phyloP scores from a whole-genome alignment of 2,797 vertebrate genomes.

The Silurus lanzhouensis region DNA sequence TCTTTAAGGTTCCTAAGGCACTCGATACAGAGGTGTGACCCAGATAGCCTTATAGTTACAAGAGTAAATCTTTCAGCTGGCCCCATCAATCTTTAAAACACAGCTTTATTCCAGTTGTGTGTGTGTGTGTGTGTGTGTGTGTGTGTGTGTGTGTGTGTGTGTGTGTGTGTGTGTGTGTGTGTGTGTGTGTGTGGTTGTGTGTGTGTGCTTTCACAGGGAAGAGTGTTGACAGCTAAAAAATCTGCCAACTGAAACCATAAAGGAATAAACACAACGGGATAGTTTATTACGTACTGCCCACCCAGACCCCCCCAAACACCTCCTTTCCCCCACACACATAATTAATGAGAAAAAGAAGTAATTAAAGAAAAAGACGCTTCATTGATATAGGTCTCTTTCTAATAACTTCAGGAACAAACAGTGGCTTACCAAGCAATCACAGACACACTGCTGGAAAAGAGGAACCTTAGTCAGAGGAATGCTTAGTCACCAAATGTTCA shows the following conservation, averaged over 20 bases:
- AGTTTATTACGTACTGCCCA: constrained; percentile 31
- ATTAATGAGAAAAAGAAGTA: background rate
- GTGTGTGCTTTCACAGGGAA: constrained; percentile 23
- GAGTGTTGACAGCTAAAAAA: constrained; percentile 36
- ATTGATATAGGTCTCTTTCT: background rate
- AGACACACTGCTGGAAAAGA: too few species aligned
- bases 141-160: constrained; percentile 29
- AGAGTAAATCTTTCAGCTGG: constrained; percentile 23
- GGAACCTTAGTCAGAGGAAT: too few species aligned
- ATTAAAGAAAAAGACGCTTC: too few species aligned
- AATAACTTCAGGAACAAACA: background rate
- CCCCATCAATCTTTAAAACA: constrained; percentile 36
- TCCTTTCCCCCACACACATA: background rate
- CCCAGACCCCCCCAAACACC: constrained; percentile 5
- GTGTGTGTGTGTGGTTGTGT: constrained; percentile 14
- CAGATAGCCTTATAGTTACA: constrained; percentile 27
- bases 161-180: constrained; percentile 13
- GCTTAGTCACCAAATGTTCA: background rate
- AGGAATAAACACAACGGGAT: constrained; percentile 51
- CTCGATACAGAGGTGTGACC: constrained; percentile 40
- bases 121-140: constrained; percentile 35
- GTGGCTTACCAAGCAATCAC: too few species aligned
- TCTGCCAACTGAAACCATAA: constrained; percentile 50
- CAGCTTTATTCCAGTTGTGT: constrained; percentile 12
- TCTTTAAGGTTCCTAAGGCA: constrained; percentile 31